Evolutionary conservation across 2,888 invertebrate species (phyloP), one percentile per base, ranked within the genome.

Genomic region (Netelia fuscicornis): DNA sequence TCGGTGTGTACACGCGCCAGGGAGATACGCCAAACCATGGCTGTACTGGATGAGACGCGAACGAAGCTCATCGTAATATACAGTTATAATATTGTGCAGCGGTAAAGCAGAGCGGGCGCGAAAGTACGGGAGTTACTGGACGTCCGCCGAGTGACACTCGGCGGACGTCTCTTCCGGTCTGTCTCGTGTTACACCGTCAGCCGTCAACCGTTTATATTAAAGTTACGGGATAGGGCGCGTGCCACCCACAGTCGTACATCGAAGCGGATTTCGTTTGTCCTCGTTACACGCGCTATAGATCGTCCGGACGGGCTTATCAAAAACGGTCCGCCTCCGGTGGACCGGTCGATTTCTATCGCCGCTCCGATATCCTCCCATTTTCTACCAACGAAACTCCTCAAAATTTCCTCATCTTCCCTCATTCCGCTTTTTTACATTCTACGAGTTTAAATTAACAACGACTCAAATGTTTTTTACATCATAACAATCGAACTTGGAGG

Each of bases 101-200:
- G 68, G 70, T 79, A 84, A 75, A 86, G 84, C 76, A 83, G 82
- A 87, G 85, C 87, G 86, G 84, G 85, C 65, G 75, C 65, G 81
- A 88, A 89, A 86, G 87, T 86, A 84, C 80, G 79, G 71, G 77
- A 87, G 86, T 85, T 89, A 87, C 89, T 89, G 91, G 91, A 90
- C 90, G 91, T 90, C 90, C 90, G 91, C 90, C 90, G 91, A 91
- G 91, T 92, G 91, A 92, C 93, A 92, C 92, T 92, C 91, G 91
- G 90, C 89, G 91, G 91, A 92, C 91, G 92, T 91, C 91, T 91
- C 90, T 93, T 93, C 93, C 93, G 93, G 92, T 91, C 89, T 91
- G 92, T 92, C 93, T 93, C 91, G 91, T 91, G 91, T 93, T 93
- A 93, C 92, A 90, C 89, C 89, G 89, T 89, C 87, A 79, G 70